Base-by-base conservation (phyloP, 2,113 vertebrate species). In the Otis tarda region DNA sequence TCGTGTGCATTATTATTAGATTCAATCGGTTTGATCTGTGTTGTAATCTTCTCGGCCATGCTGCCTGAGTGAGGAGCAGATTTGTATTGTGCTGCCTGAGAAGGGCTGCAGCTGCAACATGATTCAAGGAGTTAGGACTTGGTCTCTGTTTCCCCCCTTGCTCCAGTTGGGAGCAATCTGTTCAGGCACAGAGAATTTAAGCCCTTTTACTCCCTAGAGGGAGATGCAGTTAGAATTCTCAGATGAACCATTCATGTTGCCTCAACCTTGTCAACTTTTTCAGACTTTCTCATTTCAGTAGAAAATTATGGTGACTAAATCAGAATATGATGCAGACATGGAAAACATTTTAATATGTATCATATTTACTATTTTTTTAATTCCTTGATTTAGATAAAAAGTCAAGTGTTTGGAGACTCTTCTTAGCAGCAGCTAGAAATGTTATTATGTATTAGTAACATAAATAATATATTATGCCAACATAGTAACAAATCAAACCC, bases 391-490 rank as follows among this genome's bases (percentile, higher is more conserved):
- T 93, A 55, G 30, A 85, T 79, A 35, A 77, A 78, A 84, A 90
- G 18, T 88, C 67, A 70, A 74, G 59, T 87, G 43, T 92, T 94
- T 81, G 22, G 35, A 92, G 73, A 71, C 10, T 60, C 31, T 39
- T 75, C 59, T 63, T 81, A 82, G 53, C 52, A 87, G 60, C 43
- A 93, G 24, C 57, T 91, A 89, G 53, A 83, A 89, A 84, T 92
- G n/a, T 65, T 65, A 33, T 47, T 89, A 47, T 71, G 15, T 67
- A 57, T 89, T 86, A 30, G 39, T 83, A 81, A 83, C 24, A 60
- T 55, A 79, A 91, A 89, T 87, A 94, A 81, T 75, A 35, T 27
- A 57, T 92, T 92, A 83, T 92, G 69, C 80, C 77, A 94, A 79
- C 69, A 57, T 24, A 79, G 37, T 83, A 92, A 82, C 49, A 95